These are phyloP conservation scores for Fistularia commersonii DNA, from an alignment of 2,797 vertebrate genomes.

Conservation along the genomic window DNA sequence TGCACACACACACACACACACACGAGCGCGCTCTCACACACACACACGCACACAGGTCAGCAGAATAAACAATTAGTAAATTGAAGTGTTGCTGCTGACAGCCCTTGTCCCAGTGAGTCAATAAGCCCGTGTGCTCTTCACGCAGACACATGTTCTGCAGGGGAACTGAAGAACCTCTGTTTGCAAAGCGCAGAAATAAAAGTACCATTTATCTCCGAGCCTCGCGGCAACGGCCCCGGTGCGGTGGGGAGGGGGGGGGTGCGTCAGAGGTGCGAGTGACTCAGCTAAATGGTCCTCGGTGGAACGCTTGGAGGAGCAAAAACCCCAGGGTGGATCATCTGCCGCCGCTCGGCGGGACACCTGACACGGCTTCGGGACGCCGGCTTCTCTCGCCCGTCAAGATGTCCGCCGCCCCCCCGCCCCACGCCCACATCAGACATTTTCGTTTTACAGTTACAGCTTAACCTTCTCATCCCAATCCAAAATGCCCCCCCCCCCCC, in stretches of 20 bases:
- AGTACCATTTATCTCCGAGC: slow-evolving; percentile 30
- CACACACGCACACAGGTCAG: slow-evolving; percentile 58
- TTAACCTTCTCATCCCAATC: slow-evolving; percentile 2
- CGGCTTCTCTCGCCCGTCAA: too few relatives aligned
- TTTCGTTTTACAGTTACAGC: slow-evolving; percentile 33
- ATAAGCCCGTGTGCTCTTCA: slow-evolving; percentile 57
- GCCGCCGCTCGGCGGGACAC: too few relatives aligned
- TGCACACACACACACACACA: slow-evolving; percentile 8
- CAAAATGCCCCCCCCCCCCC: slow-evolving; percentile 47
- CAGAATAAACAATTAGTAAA: slow-evolving; percentile 60
- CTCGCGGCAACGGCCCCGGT: slow-evolving; percentile 35
- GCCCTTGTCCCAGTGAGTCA: slow-evolving; percentile 72
- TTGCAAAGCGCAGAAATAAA: slow-evolving; percentile 40
- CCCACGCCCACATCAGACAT: too few relatives aligned
- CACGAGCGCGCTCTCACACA: slow-evolving; percentile 15
- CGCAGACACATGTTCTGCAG: slow-evolving; percentile 30
- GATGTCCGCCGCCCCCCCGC: too few relatives aligned
- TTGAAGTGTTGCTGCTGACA: slow-evolving; percentile 66
- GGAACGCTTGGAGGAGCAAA: slow-evolving; percentile 21
- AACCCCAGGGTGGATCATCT: too few relatives aligned
- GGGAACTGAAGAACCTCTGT: slow-evolving; percentile 31
- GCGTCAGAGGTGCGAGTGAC: slow-evolving; percentile 23
- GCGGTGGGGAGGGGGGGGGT: slow-evolving; percentile 13
- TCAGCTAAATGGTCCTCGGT: slow-evolving; percentile 30
- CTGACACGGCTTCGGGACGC: too few relatives aligned